Percentiles rank a stretch among this genome's conserved stretches.
Conservation (phyloP, 2,113 vertebrate genomes). For the Panthera tigris region DNA sequence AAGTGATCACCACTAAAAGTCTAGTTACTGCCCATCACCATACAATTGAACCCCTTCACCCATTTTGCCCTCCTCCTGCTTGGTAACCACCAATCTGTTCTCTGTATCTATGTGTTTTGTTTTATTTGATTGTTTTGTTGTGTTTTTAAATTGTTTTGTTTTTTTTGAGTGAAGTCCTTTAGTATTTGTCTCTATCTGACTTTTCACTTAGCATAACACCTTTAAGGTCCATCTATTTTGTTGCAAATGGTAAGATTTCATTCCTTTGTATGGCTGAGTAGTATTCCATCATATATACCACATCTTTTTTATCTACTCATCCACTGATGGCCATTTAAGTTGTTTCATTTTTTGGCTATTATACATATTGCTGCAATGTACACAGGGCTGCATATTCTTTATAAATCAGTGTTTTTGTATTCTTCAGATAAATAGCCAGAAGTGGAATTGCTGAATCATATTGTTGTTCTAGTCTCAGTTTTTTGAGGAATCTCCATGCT, state of each 20-base stretch:
- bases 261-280: neutral
- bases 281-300: neutral
- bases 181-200: neutral
- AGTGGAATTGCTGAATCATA: neutral
- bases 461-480: neutral
- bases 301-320: neutral
- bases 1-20: neutral
- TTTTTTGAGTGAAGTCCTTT: neutral
- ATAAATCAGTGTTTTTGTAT: neutral
- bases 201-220: neutral
- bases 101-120: neutral
- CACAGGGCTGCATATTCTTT: neutral
- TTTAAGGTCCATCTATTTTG: neutral
- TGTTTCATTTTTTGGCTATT: neutral
- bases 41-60: neutral
- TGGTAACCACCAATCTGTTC: neutral
- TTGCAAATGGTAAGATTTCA: neutral
- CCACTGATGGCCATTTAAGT: neutral
- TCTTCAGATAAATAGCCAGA: neutral
- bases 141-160: neutral
- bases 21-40: neutral
- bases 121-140: neutral
- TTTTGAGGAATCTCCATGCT: neutral
- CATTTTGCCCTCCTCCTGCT: neutral
- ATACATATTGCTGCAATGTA: neutral